Conservation (phyloP, 2,113 vertebrate genomes). For the Macrotis lagotis region DNA sequence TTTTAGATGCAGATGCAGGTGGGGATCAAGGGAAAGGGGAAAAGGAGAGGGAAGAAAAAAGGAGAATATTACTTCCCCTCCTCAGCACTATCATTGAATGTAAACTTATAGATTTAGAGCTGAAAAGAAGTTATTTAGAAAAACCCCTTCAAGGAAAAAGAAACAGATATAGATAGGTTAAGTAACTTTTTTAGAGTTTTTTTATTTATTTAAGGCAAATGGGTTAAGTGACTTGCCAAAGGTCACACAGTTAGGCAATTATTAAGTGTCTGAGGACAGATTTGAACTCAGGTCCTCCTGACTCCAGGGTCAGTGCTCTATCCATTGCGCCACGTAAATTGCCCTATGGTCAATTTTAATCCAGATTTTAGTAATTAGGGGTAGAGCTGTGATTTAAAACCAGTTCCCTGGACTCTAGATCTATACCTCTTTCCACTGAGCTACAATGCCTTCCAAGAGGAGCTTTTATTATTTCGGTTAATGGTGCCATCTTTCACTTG, state of each 20-base stretch:
- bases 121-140: background rate
- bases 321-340: too few species aligned
- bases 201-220: too few species aligned
- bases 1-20: background rate
- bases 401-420: background rate
- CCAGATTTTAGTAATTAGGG: too few species aligned
- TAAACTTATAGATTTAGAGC: background rate
- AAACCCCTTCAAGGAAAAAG: background rate
- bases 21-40: background rate
- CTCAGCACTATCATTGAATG: background rate
- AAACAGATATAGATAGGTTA: background rate
- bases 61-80: background rate
- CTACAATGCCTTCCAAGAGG: background rate
- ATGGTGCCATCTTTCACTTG: constrained; percentile 4
- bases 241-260: too few species aligned
- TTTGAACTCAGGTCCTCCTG: too few species aligned
- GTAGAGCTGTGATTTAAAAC: background rate
- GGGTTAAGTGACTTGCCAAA: too few species aligned
- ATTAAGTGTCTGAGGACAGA: too few species aligned
- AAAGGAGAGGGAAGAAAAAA: background rate
- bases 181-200: background rate
- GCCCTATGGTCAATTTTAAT: too few species aligned
- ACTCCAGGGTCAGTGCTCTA: too few species aligned
- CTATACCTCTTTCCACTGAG: background rate
- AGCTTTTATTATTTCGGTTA: constrained; percentile 26